Conservation (phyloP, 2,888 invertebrate genomes). For the Neelides folsomi region DNA sequence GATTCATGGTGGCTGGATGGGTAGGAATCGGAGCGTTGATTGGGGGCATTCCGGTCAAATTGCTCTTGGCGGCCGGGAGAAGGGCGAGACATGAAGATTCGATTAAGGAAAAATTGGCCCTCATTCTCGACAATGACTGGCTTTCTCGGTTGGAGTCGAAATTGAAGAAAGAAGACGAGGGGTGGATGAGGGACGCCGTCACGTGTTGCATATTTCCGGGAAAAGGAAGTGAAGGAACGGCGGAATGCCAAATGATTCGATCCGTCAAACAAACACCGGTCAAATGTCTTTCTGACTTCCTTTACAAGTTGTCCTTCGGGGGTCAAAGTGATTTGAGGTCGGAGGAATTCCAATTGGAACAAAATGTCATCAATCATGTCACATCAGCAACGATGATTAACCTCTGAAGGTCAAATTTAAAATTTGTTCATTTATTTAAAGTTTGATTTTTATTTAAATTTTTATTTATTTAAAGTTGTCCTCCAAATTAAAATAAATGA, state of each 20-base stretch:
- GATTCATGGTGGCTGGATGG: constrained; percentile 20
- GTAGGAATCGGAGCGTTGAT: constrained; percentile 18
- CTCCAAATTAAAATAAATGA: too few relatives aligned
- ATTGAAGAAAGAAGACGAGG: constrained; percentile 9
- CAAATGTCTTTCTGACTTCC: constrained; percentile 24
- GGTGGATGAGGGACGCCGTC: constrained; percentile 17
- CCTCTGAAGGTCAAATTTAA: too few relatives aligned
- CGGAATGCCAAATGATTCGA: constrained; percentile 21
- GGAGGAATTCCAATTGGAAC: too few relatives aligned
- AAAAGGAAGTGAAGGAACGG: constrained; percentile 19
- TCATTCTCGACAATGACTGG: constrained; percentile 29
- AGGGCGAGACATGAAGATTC: too few relatives aligned
- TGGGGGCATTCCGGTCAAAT: constrained; percentile 19
- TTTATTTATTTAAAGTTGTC: too few relatives aligned
- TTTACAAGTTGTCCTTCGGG: constrained; percentile 29
- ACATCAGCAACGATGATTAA: too few relatives aligned
- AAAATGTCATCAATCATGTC: too few relatives aligned
- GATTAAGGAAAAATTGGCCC: neutral
- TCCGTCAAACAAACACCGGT: constrained; percentile 9
- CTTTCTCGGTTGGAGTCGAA: constrained; percentile 18
- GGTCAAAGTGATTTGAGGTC: too few relatives aligned
- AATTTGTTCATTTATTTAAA: too few relatives aligned
- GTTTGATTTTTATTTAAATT: too few relatives aligned
- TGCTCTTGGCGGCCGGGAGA: constrained; percentile 2
- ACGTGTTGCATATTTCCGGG: constrained; percentile 27